These are phyloP conservation scores for Sisyra terminalis DNA, from an alignment of 2,888 invertebrate genomes.

Conservation along the genomic window DNA sequence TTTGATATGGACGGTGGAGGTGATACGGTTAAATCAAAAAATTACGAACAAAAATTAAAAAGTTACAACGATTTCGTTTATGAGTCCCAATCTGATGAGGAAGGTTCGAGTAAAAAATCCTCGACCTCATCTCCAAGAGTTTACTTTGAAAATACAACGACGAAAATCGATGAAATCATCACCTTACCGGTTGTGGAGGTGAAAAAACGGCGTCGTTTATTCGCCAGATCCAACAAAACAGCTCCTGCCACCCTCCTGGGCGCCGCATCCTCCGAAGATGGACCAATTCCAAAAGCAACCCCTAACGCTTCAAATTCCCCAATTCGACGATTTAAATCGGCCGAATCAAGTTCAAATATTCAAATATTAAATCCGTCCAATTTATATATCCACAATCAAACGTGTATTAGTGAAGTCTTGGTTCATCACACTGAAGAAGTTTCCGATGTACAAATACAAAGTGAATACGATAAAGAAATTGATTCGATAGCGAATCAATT, in stretches of 20 bases:
- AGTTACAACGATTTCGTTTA: too few species aligned
- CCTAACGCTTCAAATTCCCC: not conserved
- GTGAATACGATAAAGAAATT: too few species aligned
- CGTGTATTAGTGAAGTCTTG: too few species aligned
- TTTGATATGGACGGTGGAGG: constrained; percentile 5
- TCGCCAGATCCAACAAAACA: constrained; percentile 19
- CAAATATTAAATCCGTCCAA: constrained; percentile 6
- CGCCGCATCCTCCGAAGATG: constrained; percentile 1
- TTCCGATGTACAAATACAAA: too few species aligned
- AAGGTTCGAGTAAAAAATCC: constrained; percentile 9
- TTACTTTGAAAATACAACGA: not conserved
- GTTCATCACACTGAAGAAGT: too few species aligned
- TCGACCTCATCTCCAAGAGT: not conserved
- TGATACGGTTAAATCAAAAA: constrained; percentile 8
- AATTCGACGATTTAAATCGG: constrained; percentile 4
- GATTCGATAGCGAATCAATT: too few species aligned
- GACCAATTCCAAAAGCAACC: not conserved
- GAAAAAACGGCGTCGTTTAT: not conserved
- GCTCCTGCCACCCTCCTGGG: constrained; percentile 18
- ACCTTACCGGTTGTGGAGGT: not conserved
- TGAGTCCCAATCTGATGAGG: not conserved
- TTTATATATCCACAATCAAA: not conserved
- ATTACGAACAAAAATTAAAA: constrained; percentile 8
- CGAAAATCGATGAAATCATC: not conserved
- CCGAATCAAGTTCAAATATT: constrained; percentile 2